These are phyloP conservation scores for Pseudococcus jackbeardsleyi DNA, from an alignment of 2,888 invertebrate species.

Conservation along the genomic window DNA sequence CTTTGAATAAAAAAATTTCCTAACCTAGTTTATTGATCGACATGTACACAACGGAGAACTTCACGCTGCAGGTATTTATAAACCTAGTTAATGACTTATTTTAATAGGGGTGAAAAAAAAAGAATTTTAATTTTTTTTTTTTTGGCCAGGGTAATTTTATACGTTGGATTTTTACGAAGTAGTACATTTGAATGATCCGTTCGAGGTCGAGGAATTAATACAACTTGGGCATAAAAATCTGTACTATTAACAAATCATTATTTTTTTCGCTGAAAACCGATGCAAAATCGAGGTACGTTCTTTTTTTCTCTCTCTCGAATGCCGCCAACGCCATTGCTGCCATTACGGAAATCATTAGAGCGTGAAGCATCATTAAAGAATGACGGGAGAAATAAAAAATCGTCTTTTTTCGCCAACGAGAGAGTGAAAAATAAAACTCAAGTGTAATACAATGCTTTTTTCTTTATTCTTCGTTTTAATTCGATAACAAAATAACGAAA, in stretches of 20 bases:
- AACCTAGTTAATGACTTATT: constrained; percentile 28
- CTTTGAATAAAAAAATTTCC: constrained; percentile 20
- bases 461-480: not conserved
- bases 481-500: constrained; percentile 40
- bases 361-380: constrained; percentile 42
- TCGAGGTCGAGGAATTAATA: not conserved
- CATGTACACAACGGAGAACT: not conserved
- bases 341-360: constrained; percentile 47
- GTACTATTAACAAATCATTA: constrained; percentile 4
- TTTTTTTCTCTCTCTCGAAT: not conserved
- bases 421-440: constrained; percentile 15
- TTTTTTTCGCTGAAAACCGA: not conserved
- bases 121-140: not conserved
- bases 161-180: not conserved
- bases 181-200: not conserved
- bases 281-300: not conserved
- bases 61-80: constrained; percentile 26
- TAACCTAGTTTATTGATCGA: constrained; percentile 51
- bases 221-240: not conserved
- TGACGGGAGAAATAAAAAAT: constrained; percentile 43
- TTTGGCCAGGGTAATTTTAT: not conserved
- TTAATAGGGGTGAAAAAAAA: not conserved
- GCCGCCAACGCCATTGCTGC: constrained; percentile 2
- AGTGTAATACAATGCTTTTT: constrained; percentile 38
- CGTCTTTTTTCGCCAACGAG: constrained; percentile 24